Base-by-base conservation (phyloP, 2,888 invertebrate species). In the Oscheius sp. region DNA sequence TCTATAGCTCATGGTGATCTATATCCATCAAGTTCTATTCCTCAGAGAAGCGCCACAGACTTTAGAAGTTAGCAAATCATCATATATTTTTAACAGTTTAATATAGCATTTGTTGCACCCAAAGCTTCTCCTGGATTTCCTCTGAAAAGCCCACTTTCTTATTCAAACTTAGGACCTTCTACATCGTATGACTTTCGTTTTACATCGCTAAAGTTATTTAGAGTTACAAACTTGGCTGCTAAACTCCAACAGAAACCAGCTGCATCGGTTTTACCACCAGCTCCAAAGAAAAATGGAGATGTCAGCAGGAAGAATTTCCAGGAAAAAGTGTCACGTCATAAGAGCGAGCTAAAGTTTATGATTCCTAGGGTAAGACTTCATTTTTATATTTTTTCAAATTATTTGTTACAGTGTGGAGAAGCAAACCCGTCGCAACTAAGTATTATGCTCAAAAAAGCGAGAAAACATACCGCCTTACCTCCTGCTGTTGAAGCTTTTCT, bases 1-100 rank as follows among this genome's bases (percentile, higher is more conserved):
- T 66, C 66, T 5, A 18, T 52, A 16, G 49, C 66, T 13, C 49
- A 66, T 7, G 66, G 66, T 25, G 66, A 66, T 29, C 52, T 66
- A 2, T 66, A 66, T 52, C 66, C 66, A n/a, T n/a, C 61, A n/a
- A 43, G 35, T 52, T 66, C 23, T 66, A 52, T 52, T 52, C 49
- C 6, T n/a, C 61, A n/a, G 21, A 61, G n/a, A 61, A 41, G 61
- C 18, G 61, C 61, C 21, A 61, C 45, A n/a, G 61, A 61, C 21
- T 61, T 61, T 45, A 21, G 55, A 55, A 21, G 55, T 55, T 13
- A 25, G 25, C 13, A 23, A 18, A 7, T 7, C 6, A 7, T 2
- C 49, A 49, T 16, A 18, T 18, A 7, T 18, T 49, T 21, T 49
- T 7, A 16, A 2, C 3, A 16, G 5, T 18, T 13, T 55, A n/a